Percentiles rank a stretch among this genome's conserved stretches.
phyloP scores from a whole-genome alignment of 2,888 invertebrate genomes.

The Oligia strigilis region DNA sequence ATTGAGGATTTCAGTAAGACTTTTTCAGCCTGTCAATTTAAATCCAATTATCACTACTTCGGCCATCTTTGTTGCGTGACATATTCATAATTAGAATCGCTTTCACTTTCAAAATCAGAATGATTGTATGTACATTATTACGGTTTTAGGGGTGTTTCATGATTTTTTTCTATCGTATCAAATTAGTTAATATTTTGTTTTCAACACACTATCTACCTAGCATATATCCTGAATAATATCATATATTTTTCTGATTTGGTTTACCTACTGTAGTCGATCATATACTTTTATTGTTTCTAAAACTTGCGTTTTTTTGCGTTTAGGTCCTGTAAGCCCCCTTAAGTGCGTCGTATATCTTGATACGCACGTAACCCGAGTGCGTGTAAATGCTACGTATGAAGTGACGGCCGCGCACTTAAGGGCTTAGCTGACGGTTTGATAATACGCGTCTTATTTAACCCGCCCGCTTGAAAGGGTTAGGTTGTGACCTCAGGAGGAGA shows the following conservation, averaged over 20 bases:
- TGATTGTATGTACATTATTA: too few species aligned
- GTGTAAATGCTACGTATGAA: constrained; percentile 55
- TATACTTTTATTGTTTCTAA: too few species aligned
- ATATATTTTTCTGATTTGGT: too few species aligned
- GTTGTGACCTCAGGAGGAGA: not conserved
- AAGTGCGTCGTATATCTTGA: constrained; percentile 33
- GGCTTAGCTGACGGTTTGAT: constrained; percentile 69
- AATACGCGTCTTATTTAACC: constrained; percentile 61
- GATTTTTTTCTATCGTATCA: too few species aligned
- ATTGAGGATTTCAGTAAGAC: constrained; percentile 5
- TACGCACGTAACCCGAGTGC: constrained; percentile 39
- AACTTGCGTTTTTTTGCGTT: too few species aligned
- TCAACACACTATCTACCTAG: too few species aligned
- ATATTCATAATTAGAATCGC: not conserved
- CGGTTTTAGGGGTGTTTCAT: too few species aligned
- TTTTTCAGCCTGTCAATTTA: not conserved
- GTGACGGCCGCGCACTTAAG: constrained; percentile 66
- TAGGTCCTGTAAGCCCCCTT: not conserved
- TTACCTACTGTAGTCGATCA: too few species aligned
- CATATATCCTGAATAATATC: too few species aligned
- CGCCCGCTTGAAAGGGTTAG: constrained; percentile 24
- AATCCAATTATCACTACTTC: not conserved
- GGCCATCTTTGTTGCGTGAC: not conserved
- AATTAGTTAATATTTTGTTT: too few species aligned
- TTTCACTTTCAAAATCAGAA: not conserved